Conservation (phyloP, 2,113 vertebrate species). For the Campylomormyrus tamandua region DNA sequence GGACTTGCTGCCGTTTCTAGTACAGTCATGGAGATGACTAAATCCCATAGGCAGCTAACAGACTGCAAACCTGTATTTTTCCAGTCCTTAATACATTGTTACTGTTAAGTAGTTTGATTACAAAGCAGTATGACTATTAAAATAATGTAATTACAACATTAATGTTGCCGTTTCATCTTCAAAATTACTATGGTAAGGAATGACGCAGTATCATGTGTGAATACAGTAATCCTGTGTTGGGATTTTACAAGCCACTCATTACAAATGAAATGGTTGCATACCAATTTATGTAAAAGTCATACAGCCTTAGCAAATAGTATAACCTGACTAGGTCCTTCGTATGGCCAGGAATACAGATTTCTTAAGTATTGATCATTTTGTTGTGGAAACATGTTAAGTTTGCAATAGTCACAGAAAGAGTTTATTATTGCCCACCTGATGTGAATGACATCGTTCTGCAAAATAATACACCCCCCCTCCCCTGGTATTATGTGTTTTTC, state of each 20-base stretch:
- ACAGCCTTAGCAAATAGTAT: not conserved
- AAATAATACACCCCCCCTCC: not conserved
- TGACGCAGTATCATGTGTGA: not conserved
- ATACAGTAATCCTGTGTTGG: not conserved
- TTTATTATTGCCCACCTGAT: not conserved
- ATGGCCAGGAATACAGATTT: not conserved
- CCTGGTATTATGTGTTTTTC: not conserved
- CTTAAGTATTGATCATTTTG: not conserved
- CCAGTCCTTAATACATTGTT: not conserved
- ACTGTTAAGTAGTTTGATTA: not conserved
- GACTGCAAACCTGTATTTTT: not conserved
- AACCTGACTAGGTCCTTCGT: not conserved
- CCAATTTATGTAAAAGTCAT: not conserved
- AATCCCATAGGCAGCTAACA: not conserved
- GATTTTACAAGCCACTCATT: not conserved
- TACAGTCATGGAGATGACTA: not conserved
- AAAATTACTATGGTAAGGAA: not conserved
- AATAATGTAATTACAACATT: not conserved
- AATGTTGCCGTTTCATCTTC: not conserved
- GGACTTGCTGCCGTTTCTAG: not conserved
- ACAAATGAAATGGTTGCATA: not conserved
- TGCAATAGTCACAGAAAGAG: not conserved
- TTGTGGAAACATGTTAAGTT: not conserved
- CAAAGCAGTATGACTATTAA: not conserved
- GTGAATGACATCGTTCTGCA: not conserved